Conservation (phyloP, 2,797 vertebrate genomes). For the Rhinichthys osculus region DNA sequence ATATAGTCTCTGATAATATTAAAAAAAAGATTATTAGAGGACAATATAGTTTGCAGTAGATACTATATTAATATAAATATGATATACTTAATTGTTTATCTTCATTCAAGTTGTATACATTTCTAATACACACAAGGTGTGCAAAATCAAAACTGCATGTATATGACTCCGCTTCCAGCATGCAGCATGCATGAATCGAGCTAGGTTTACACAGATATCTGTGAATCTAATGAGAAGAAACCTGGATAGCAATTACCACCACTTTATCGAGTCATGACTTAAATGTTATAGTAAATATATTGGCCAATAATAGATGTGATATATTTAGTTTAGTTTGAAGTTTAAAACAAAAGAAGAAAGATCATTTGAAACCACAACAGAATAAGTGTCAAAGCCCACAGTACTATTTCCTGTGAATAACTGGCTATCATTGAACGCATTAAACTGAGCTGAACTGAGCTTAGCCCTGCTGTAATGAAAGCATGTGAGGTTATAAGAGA, state of each 20-base stretch:
- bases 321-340: conserved; percentile 2
- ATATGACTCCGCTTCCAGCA: neutral
- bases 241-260: conserved; percentile 42
- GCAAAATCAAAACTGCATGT: neutral
- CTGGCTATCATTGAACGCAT: conserved; percentile 1
- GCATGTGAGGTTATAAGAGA: conserved; percentile 39
- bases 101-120: neutral
- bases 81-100: neutral
- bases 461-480: conserved; percentile 47
- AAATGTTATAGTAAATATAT: conserved; percentile 34
- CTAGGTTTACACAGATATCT: conserved; percentile 3
- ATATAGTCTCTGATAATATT: neutral
- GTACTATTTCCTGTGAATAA: conserved; percentile 22
- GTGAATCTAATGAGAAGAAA: conserved; percentile 35
- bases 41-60: neutral
- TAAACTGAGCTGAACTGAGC: conserved; percentile 36
- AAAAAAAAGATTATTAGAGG: neutral
- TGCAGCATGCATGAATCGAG: conserved; percentile 9
- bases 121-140: neutral
- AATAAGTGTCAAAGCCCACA: conserved; percentile 21
- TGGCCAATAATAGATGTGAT: conserved; percentile 19
- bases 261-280: conserved; percentile 26
- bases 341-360: conserved; percentile 5
- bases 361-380: conserved; percentile 18
- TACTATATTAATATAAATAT: neutral